phyloP scores from a whole-genome alignment of 2,797 vertebrate species.

The Anguilla megastoma region DNA sequence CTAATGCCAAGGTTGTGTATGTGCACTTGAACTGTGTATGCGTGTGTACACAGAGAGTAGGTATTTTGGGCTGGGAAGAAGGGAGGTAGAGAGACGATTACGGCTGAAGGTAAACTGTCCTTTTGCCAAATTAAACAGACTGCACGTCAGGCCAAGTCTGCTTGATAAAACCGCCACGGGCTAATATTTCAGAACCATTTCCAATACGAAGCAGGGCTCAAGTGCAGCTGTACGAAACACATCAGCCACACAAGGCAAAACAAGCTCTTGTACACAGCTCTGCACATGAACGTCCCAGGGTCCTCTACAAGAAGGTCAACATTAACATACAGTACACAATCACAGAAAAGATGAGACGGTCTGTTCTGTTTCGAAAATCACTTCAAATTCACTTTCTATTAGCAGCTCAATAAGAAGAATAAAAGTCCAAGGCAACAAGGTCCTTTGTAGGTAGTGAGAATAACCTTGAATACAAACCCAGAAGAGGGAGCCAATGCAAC shows the following conservation, averaged over 20 bases:
- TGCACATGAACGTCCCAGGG: not conserved
- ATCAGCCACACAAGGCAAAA: not conserved
- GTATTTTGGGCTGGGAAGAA: constrained; percentile 17
- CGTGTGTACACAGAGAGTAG: constrained; percentile 20
- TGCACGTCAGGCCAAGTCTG: not conserved
- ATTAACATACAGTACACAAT: not conserved
- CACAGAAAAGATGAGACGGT: not conserved
- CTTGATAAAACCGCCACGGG: constrained; percentile 48
- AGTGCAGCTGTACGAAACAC: not conserved
- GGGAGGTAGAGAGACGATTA: constrained; percentile 29
- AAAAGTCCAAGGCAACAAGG: too few species aligned
- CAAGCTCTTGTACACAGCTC: not conserved
- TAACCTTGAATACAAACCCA: not conserved
- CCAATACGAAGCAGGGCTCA: not conserved
- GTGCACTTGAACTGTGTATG: constrained; percentile 32
- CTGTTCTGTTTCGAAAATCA: not conserved
- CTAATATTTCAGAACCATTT: constrained; percentile 25
- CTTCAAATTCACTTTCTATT: too few species aligned
- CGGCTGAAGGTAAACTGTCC: not conserved
- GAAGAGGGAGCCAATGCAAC: constrained; percentile 5
- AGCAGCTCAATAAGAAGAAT: too few species aligned
- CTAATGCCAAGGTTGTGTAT: constrained; percentile 26
- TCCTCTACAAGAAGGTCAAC: not conserved
- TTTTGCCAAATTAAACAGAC: not conserved
- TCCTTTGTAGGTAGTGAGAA: too few species aligned